Conservation (phyloP, 2,113 vertebrate species). For the Andinoacara biseriatus region DNA sequence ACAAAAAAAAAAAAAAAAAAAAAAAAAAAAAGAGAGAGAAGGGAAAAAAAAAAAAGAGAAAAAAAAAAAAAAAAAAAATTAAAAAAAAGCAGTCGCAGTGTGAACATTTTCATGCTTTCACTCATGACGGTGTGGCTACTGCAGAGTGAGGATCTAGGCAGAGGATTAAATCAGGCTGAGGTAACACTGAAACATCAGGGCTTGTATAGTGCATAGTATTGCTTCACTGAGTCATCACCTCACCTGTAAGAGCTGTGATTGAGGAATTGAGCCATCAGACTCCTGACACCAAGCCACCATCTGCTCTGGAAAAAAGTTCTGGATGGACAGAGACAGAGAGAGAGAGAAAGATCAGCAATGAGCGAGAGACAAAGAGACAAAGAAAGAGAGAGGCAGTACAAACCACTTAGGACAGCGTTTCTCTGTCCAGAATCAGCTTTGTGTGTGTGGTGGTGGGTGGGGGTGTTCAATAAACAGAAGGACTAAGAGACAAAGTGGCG, state of each 20-base stretch:
- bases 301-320: constrained; percentile 97
- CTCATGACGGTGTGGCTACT: too few relatives aligned
- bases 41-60: too few relatives aligned
- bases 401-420: constrained; percentile 60
- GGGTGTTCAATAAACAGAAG: constrained; percentile 43
- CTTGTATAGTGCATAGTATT: background rate
- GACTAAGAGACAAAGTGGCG: constrained; percentile 57
- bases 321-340: constrained; percentile 45
- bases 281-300: constrained; percentile 96
- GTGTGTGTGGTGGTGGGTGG: constrained; percentile 17
- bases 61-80: background rate
- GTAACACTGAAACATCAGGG: background rate
- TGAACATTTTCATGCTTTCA: background rate
- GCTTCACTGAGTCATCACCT: constrained; percentile 29
- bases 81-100: background rate
- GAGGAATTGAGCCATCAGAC: constrained; percentile 89
- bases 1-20: background rate
- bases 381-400: constrained; percentile 26
- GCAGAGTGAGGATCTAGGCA: background rate
- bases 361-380: constrained; percentile 1
- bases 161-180: background rate
- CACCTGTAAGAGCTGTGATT: constrained; percentile 92
- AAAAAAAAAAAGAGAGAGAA: background rate
- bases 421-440: constrained; percentile 43
- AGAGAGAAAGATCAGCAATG: background rate